Conservation (phyloP, 2,113 vertebrate species). For the Herpailurus yagouaroundi region DNA sequence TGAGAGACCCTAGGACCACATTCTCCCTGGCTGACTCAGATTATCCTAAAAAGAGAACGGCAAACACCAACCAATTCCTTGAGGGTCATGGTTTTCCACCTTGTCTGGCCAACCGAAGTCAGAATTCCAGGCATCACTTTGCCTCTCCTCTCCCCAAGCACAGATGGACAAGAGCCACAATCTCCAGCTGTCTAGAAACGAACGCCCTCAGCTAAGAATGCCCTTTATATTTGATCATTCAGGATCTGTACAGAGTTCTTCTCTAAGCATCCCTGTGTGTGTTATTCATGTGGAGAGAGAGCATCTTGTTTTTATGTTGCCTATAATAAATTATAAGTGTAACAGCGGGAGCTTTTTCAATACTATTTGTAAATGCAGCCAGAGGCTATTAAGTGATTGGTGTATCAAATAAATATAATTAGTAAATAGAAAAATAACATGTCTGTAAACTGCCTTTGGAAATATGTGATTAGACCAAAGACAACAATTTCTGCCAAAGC, state of each 20-base stretch:
- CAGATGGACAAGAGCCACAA: neutral
- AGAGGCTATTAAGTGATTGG: conserved; percentile 82
- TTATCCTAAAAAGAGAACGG: neutral
- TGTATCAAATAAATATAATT: conserved; percentile 83
- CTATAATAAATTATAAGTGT: conserved; percentile 79
- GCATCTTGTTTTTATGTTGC: conserved; percentile 76
- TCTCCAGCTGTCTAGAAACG: conserved; percentile 12
- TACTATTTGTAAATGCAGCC: conserved; percentile 79
- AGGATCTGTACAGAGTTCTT: conserved; percentile 5
- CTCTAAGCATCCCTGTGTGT: conserved; percentile 37
- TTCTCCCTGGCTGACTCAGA: neutral
- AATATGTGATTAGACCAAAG: conserved; percentile 80
- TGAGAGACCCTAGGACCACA: neutral
- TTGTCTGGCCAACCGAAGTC: neutral
- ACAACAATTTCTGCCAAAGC: conserved; percentile 69
- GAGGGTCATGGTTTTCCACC: neutral
- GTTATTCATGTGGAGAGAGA: conserved; percentile 58
- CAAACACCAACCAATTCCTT: neutral
- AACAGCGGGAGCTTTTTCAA: conserved; percentile 76
- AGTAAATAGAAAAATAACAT: conserved; percentile 81
- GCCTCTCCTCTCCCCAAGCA: neutral
- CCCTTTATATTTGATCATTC: conserved; percentile 40
- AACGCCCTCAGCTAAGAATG: neutral
- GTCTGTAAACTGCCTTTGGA: conserved; percentile 79
- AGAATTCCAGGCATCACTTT: neutral